phyloP scores from a whole-genome alignment of 2,113 vertebrate species.

The Crotalus helleri region DNA sequence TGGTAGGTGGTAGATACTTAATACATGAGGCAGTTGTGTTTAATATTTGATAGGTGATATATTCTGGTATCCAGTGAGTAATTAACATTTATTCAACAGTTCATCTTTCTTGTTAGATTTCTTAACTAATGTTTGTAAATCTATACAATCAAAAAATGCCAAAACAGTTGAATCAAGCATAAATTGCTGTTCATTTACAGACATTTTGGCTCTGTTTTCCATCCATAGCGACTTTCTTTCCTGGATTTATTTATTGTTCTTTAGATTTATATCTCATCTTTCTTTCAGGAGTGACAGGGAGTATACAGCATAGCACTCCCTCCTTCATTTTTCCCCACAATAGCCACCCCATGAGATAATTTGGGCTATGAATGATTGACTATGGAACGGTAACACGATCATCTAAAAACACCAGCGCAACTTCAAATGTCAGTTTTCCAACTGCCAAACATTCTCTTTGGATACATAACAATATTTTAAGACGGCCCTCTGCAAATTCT shows the following conservation, averaged over 20 bases:
- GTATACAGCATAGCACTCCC: background rate
- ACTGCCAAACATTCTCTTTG: background rate
- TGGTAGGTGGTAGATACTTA: background rate
- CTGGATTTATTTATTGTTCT: background rate
- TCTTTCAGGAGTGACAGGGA: background rate
- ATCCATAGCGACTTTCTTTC: background rate
- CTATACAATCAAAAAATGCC: background rate
- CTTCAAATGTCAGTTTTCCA: background rate
- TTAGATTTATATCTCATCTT: background rate
- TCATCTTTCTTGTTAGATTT: background rate
- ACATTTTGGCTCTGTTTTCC: background rate
- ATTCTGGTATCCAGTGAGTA: background rate
- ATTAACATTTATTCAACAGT: background rate
- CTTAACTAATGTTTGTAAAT: background rate
- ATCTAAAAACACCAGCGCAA: background rate
- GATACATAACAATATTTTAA: background rate
- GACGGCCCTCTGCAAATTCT: background rate
- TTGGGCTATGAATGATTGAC: background rate
- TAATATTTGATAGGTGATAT: background rate
- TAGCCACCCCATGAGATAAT: background rate
- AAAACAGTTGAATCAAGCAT: background rate
- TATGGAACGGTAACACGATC: background rate
- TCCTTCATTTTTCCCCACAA: background rate
- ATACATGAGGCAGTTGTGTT: background rate
- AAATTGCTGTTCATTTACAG: background rate